A percentile compares a stretch with the other conserved stretches of the same genome.
These are phyloP conservation scores for Chrysaora quinquecirrha DNA, from an alignment of 30 jellyfish, hydroid and myxozoan species.

Conservation along the genomic window DNA sequence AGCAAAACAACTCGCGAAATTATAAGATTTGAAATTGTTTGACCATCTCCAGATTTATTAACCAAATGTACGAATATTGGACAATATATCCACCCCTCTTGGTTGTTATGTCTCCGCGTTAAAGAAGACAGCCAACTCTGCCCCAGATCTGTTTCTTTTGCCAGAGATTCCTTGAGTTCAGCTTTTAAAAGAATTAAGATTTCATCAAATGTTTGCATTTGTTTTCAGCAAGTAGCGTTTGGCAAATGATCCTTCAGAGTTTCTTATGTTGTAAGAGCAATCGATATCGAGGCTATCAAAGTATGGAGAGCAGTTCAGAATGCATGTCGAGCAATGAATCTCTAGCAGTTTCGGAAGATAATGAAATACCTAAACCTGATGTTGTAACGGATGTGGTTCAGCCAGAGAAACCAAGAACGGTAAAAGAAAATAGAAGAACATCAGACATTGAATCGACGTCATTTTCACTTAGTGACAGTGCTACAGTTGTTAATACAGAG, in stretches of 20 bases:
- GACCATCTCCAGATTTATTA: too few species aligned
- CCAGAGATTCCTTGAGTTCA: too few species aligned
- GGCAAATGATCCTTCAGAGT: conserved; percentile 55
- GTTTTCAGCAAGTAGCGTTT: conserved; percentile 70
- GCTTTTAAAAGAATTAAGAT: too few species aligned
- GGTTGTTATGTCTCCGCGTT: too few species aligned
- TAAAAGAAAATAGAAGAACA: not conserved
- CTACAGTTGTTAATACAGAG: not conserved
- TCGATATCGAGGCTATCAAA: conserved; percentile 55
- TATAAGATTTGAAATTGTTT: too few species aligned
- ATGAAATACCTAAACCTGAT: conserved; percentile 64
- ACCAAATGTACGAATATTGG: too few species aligned
- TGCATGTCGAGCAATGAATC: conserved; percentile 74
- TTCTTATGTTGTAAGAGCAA: conserved; percentile 50
- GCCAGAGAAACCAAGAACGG: conserved; percentile 40
- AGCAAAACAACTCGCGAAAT: too few species aligned
- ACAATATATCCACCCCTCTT: too few species aligned
- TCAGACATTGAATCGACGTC: not conserved
- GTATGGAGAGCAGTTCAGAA: conserved; percentile 59
- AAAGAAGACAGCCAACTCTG: too few species aligned
- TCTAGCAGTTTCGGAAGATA: conserved; percentile 56
- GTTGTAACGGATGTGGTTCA: conserved; percentile 62
- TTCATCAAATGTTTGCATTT: too few species aligned
- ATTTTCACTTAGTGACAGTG: not conserved
- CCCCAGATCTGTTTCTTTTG: too few species aligned